Base-by-base conservation (phyloP, 2,113 vertebrate genomes). In the Cyrtonyx montezumae region DNA sequence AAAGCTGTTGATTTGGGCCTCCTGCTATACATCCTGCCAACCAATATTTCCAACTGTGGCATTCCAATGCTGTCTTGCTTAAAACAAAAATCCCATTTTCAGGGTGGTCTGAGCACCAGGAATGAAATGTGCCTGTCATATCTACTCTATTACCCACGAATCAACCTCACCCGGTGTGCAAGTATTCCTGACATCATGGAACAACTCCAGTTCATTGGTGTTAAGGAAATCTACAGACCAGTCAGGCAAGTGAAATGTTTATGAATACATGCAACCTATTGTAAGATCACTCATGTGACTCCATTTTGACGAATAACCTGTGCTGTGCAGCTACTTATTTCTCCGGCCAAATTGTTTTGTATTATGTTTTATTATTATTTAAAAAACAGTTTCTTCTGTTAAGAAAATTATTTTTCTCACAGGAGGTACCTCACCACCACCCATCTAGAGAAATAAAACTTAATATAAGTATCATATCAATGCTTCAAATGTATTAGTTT, bases 121-220 rank as follows among this genome's bases (percentile, higher is more conserved):
- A 98, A 98, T 96, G 98, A 99, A 96, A 99, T 99, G 98, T 99
- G 98, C 86, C 97, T 99, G 55, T 98, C 98, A 0, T 99, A 98
- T 75, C 96, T 99, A 69, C 98, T 99, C 42, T 99, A 99, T 81
- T 99, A 99, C 56, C 98, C 98, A 0, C 98, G 98, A 94, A 97
- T 99, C 91, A 98, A 99, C 94, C 98, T 99, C 46, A 98, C 98
- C 58, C 97, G 98, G 26, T 99, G 98, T 59, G 98, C 98, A n/a
- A 99, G 98, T 92, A 98, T 99, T 84, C 98, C 98, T 25, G 98
- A 98, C 79, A 98, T 99, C 70, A 98, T 97, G 91, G 98, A 98
- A 7, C 98, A 99, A 61, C 98, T 99, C 65, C 97, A 98, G 55
- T 99, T 99, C 95, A 99, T 99, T 62, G 98, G 98, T 2, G 98